phyloP scores from a whole-genome alignment of 2,113 vertebrate species.

The Petromus typicus region DNA sequence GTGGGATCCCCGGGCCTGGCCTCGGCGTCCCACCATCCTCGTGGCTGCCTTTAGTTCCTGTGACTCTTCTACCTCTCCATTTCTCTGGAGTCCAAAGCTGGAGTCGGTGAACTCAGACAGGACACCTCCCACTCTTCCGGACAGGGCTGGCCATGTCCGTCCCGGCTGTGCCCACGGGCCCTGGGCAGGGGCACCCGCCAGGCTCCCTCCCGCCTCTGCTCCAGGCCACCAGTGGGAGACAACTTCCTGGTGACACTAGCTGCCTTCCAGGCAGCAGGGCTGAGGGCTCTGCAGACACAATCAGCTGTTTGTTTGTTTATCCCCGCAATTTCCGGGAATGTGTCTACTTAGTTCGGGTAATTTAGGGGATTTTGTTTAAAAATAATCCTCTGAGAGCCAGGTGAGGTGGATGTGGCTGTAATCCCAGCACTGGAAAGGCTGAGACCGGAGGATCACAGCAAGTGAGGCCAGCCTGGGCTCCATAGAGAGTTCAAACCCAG shows the following conservation, averaged over 20 bases:
- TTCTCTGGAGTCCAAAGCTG: neutral
- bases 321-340: conserved; percentile 11
- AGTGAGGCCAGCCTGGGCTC: neutral
- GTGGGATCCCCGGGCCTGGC: neutral
- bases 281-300: conserved; percentile 41
- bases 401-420: neutral
- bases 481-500: neutral
- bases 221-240: neutral
- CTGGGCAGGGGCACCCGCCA: neutral
- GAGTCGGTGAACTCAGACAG: neutral
- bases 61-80: neutral
- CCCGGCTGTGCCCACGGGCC: neutral
- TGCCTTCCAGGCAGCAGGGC: conserved; percentile 44
- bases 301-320: conserved; percentile 35
- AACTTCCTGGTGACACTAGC: neutral
- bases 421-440: neutral
- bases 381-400: neutral
- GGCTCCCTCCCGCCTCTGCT: neutral
- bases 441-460: neutral
- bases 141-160: neutral
- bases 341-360: neutral
- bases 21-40: neutral
- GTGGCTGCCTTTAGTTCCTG: neutral
- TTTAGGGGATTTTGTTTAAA: neutral
- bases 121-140: neutral